A percentile compares a stretch with the other conserved stretches of the same genome.
phyloP scores from a whole-genome alignment of 2,797 vertebrate species.

The Apogon hyalosoma region DNA sequence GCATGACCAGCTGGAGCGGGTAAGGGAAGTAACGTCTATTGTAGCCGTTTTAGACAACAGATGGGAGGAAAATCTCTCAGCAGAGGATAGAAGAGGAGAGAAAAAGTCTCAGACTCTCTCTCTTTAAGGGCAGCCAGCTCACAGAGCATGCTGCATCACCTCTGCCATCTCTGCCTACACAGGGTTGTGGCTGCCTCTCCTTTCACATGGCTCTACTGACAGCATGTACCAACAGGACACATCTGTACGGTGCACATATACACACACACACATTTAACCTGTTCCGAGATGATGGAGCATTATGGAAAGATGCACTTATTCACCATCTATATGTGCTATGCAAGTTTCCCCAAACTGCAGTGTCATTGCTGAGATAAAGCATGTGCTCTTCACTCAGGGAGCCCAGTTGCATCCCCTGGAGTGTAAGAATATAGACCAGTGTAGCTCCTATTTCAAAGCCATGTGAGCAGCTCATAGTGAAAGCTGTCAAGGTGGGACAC shows the following conservation, averaged over 20 bases:
- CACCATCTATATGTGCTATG: conserved; percentile 29
- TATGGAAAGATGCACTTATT: neutral
- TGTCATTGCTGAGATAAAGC: conserved; percentile 66
- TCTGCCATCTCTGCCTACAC: conserved; percentile 59
- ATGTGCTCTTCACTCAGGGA: conserved; percentile 47
- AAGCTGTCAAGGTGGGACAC: conserved; percentile 68
- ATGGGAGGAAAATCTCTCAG: conserved; percentile 80
- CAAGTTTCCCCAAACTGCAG: conserved; percentile 75
- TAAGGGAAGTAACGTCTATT: conserved; percentile 84
- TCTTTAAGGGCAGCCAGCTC: conserved; percentile 39
- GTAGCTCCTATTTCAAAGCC: conserved; percentile 37
- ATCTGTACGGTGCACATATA: neutral
- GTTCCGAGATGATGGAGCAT: neutral
- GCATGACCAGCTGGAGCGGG: conserved; percentile 83
- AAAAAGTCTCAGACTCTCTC: conserved; percentile 51
- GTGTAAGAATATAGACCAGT: conserved; percentile 45
- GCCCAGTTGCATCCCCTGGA: conserved; percentile 24
- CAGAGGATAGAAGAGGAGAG: conserved; percentile 23
- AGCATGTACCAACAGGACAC: conserved; percentile 33
- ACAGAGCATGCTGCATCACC: conserved; percentile 62
- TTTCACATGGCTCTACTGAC: conserved; percentile 55
- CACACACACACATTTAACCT: neutral
- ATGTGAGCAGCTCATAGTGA: conserved; percentile 31
- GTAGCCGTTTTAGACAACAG: conserved; percentile 88
- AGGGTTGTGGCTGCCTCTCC: conserved; percentile 61